A percentile compares a stretch with the other conserved stretches of the same genome.
phyloP scores from a whole-genome alignment of 1,140 invertebrate genomes.

The Atta colombica region DNA sequence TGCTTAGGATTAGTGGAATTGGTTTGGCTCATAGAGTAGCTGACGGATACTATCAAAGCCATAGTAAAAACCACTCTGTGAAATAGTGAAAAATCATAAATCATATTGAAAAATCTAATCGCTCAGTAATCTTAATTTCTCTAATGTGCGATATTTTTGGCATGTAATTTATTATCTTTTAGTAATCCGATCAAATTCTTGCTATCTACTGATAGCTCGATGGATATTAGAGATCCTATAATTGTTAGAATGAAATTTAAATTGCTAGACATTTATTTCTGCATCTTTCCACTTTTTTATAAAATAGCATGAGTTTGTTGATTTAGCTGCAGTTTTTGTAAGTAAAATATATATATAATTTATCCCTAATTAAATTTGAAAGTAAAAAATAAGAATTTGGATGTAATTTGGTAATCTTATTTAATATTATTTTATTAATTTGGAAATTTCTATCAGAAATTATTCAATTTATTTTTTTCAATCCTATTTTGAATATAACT shows the following conservation, averaged over 20 bases:
- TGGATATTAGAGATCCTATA: neutral
- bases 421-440: too few species aligned
- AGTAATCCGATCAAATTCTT: neutral
- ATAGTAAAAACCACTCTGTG: slow-evolving; percentile 85
- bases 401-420: neutral
- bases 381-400: neutral
- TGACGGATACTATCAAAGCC: slow-evolving; percentile 86
- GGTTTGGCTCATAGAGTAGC: slow-evolving; percentile 85
- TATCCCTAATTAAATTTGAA: neutral
- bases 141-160: neutral
- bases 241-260: neutral
- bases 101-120: neutral
- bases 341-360: neutral
- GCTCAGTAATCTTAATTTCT: neutral
- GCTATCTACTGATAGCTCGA: neutral
- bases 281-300: neutral
- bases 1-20: neutral
- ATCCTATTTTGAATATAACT: neutral
- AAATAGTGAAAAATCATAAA: slow-evolving; percentile 46
- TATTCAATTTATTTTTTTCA: neutral
- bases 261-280: slow-evolving; percentile 4
- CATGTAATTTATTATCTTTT: neutral
- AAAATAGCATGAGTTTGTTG: neutral
- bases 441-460: neutral
- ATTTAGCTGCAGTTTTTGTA: neutral